phyloP scores from a whole-genome alignment of 1,140 invertebrate genomes.

The Neodiprion virginianus region DNA sequence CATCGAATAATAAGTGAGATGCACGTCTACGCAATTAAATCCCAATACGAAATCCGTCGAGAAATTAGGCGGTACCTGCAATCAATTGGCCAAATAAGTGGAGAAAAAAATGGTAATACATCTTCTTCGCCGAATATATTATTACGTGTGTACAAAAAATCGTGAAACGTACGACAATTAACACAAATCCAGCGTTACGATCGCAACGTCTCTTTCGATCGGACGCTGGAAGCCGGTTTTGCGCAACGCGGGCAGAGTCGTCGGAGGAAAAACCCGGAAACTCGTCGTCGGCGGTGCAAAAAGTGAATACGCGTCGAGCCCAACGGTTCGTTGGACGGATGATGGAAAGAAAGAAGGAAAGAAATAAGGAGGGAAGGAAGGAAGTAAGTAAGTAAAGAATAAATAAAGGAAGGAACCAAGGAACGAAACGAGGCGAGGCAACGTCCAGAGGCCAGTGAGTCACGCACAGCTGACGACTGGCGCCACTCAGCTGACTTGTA shows the following conservation, averaged over 20 bases:
- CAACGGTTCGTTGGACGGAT: background rate
- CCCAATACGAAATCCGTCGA: no score
- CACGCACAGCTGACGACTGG: conserved; percentile 58
- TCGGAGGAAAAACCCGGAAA: no score
- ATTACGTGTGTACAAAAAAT: background rate
- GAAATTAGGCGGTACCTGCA: no score
- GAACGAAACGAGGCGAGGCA: background rate
- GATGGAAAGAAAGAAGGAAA: no score
- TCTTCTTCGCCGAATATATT: background rate
- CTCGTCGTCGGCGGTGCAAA: background rate
- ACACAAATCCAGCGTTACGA: background rate
- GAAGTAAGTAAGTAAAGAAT: no score
- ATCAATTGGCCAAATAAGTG: no score
- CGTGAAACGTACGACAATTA: no score
- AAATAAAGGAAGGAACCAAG: background rate
- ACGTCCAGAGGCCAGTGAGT: conserved; percentile 41
- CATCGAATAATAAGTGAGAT: no score
- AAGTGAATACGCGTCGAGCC: background rate
- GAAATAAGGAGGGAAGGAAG: no score
- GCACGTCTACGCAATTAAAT: no score
- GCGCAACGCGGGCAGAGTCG: background rate
- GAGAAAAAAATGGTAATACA: background rate
- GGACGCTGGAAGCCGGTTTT: background rate
- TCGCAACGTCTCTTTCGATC: background rate
- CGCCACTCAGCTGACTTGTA: conserved; percentile 56